Evolutionary conservation across 2,888 invertebrate genomes (phyloP), one percentile per base, ranked within the genome.

Genomic region (Auanema sp.): DNA sequence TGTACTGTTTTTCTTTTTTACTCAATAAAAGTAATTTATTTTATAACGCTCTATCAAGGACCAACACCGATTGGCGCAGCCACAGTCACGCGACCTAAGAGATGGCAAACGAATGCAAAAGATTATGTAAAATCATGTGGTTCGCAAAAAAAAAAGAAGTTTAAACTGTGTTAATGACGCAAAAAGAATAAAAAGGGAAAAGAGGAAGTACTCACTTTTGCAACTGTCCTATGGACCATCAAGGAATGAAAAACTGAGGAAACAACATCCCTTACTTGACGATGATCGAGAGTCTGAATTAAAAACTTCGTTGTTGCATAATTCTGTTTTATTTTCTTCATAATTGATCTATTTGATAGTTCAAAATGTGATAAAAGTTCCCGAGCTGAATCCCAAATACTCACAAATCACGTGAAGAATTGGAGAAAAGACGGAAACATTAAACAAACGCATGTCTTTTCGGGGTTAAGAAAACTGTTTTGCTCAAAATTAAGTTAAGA

Each of bases 161-260:
- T 33, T 33, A 33, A 33, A 33, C 33, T 33, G 33, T 33, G 33
- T 33, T 33, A 33, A 33, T 33, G 33, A 8, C 8, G 4, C 4
- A 8, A 33, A 33, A 33, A 16, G 21, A 42, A 56, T 42, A 16
- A 18, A 56, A 33, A 44, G 50, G 24, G 42, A 24, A 23, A 58
- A 41, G 40, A 16, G 11, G 24, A 16, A 58, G 21, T 21, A 55
- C 58, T 52, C 14, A 87, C 86, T 79, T 87, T 87, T 64, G 85
- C 86, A 25, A 85, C 71, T 24, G 85, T 84, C 65, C 87, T 78
- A 68, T 87, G 86, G 42, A 87, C 79, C 40, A 87, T 75, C 40
- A 87, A 73, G n/a, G 86, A 86, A 78, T 87, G 86, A 68, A 87
- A 85, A 50, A 87, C 75, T 72, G 85, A 85, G 47, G 78, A 74